These are phyloP conservation scores for Noctilio leporinus DNA, from an alignment of 2,113 vertebrate genomes.

Conservation along the genomic window DNA sequence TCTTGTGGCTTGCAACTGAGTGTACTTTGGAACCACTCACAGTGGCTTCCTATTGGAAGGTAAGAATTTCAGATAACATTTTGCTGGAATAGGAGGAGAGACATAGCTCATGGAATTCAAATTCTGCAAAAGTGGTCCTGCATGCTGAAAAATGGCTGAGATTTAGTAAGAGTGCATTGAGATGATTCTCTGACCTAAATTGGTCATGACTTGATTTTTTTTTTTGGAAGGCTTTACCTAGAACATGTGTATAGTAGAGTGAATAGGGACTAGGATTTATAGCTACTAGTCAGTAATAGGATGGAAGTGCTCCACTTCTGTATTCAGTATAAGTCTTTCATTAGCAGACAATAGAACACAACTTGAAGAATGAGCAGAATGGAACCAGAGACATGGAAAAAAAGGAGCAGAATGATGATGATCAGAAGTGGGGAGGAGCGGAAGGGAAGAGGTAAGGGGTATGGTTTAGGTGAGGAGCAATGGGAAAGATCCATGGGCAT, in stretches of 20 bases:
- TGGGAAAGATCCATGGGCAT: too few relatives aligned
- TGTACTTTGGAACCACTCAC: not conserved
- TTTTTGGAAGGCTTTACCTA: not conserved
- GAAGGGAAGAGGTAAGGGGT: too few relatives aligned
- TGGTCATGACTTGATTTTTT: not conserved
- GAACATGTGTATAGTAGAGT: not conserved
- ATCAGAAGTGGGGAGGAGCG: too few relatives aligned
- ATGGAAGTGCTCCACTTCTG: not conserved
- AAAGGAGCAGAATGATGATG: too few relatives aligned
- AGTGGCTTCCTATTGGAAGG: not conserved
- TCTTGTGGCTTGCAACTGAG: not conserved
- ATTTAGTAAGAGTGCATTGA: not conserved
- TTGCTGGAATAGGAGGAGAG: not conserved
- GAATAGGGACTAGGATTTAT: not conserved
- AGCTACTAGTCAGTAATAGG: not conserved
- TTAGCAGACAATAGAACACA: not conserved
- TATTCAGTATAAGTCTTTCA: not conserved
- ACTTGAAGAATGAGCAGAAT: not conserved
- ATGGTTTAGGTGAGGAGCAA: too few relatives aligned
- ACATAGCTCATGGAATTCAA: not conserved
- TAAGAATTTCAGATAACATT: not conserved
- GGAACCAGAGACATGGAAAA: too few relatives aligned
- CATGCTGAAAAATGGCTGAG: not conserved
- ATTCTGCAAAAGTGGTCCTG: not conserved
- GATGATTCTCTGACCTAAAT: not conserved